Conservation (phyloP, 1,140 invertebrate genomes). For the Drosophila virilis region DNA sequence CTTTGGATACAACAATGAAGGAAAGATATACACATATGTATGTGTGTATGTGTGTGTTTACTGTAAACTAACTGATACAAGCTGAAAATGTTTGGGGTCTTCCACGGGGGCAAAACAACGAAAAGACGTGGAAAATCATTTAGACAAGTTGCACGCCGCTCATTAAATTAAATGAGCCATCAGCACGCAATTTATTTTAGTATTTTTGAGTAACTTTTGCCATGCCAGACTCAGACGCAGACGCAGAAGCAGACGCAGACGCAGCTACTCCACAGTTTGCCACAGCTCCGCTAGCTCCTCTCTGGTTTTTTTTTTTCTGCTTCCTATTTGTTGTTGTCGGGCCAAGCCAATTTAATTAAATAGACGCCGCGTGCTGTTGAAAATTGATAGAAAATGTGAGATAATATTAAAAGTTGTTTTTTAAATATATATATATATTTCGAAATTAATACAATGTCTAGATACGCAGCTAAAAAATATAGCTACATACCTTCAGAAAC, state of each 20-base stretch:
- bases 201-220: constrained; percentile 82
- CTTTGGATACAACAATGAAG: constrained; percentile 6
- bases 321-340: constrained; percentile 12
- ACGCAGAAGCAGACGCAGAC: constrained; percentile 19
- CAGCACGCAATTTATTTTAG: constrained; percentile 84
- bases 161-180: constrained; percentile 84
- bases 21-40: neutral
- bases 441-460: constrained; percentile 34
- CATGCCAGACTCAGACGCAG: constrained; percentile 43
- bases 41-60: neutral
- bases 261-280: constrained; percentile 17
- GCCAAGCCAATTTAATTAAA: constrained; percentile 54
- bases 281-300: constrained; percentile 7
- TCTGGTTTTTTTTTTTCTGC: too few species aligned
- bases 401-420: constrained; percentile 51
- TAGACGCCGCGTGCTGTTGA: constrained; percentile 53
- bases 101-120: constrained; percentile 30
- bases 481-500: neutral
- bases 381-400: constrained; percentile 53
- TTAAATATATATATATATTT: constrained; percentile 41
- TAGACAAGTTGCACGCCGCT: constrained; percentile 84
- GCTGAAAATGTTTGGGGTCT: constrained; percentile 16
- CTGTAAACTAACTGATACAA: constrained; percentile 35
- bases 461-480: neutral
- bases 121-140: constrained; percentile 79